A percentile compares a stretch with the other conserved stretches of the same genome.
These are phyloP conservation scores for Tragelaphus buxtoni DNA, from an alignment of 2,113 vertebrate genomes.

Conservation along the genomic window DNA sequence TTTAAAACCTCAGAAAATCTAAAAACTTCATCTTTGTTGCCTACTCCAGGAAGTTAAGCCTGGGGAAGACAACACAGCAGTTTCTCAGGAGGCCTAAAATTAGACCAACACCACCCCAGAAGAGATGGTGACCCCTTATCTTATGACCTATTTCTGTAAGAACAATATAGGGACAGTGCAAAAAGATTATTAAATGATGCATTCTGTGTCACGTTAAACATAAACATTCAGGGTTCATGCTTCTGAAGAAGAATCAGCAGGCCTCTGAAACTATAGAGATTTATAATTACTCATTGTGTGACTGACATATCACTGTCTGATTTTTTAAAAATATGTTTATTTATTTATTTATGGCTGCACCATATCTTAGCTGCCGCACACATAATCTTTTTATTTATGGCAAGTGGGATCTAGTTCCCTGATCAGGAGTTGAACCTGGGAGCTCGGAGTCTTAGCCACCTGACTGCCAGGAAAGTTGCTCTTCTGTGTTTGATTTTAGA, in stretches of 20 bases:
- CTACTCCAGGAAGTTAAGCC: neutral
- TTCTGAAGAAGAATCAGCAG: neutral
- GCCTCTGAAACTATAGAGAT: neutral
- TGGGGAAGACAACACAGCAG: neutral
- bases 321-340: rapidly evolving
- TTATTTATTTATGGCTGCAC: neutral
- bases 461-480: neutral
- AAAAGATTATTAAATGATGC: neutral
- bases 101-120: neutral
- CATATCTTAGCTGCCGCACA: neutral
- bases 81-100: constrained; percentile 28
- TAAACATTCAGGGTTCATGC: neutral
- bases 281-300: neutral
- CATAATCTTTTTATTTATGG: neutral
- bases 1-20: neutral
- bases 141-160: neutral
- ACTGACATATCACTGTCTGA: neutral
- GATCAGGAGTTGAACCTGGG: neutral
- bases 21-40: neutral
- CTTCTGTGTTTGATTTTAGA: neutral
- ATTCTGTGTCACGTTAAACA: neutral
- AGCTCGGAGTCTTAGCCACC: neutral
- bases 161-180: neutral
- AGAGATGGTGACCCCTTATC: neutral
- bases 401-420: neutral